Base-by-base conservation (phyloP, 2,888 invertebrate genomes). In the Neria commutata region DNA sequence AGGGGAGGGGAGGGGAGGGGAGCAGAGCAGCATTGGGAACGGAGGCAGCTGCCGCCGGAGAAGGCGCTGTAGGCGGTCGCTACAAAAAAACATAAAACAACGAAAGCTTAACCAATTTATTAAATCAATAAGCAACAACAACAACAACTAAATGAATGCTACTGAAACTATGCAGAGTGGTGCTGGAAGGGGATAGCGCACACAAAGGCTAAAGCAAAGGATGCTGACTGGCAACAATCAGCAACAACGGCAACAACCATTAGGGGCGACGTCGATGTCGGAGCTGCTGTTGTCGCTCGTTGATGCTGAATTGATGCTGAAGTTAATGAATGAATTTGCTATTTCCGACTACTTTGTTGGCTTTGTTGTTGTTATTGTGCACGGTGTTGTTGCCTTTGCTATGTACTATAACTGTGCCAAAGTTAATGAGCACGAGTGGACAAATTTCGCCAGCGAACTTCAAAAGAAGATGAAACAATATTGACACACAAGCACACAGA, bases 371-470 rank as follows among this genome's bases (percentile, higher is more conserved):
- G 37, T n/a, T 37, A n/a, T 37, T 37, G 37, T 37, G 4, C 4
- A 4, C n/a, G 37, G 4, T 37, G 37, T n/a, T 37, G 6, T n/a
- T 37, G 11, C 37, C 11, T 11, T n/a, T 37, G 16, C n/a, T 37
- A 5, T 42, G n/a, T n/a, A n/a, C n/a, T n/a, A n/a, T n/a, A n/a
- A n/a, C n/a, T 19, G 42, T 42, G 42, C 3, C 21, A 17, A 42
- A 21, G 19, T 42, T 42, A 42, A 42, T 42, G 42, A 42, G 42
- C 42, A 19, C 21, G 42, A 42, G 42, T 42, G 42, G 19, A 21
- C 37, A 37, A 37, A 37, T 37, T 37, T 4, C 37, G 6, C 16
- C 37, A 37, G 37, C 8, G 11, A 6, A 29, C 11, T 11, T 29
- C 11, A 29, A 29, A 6, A 8, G n/a, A 37, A 37, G 37, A 10